Evolutionary conservation across 1,140 invertebrate species (phyloP), one percentile per base, ranked within the genome.

Genomic region (Cotesia vestalis): DNA sequence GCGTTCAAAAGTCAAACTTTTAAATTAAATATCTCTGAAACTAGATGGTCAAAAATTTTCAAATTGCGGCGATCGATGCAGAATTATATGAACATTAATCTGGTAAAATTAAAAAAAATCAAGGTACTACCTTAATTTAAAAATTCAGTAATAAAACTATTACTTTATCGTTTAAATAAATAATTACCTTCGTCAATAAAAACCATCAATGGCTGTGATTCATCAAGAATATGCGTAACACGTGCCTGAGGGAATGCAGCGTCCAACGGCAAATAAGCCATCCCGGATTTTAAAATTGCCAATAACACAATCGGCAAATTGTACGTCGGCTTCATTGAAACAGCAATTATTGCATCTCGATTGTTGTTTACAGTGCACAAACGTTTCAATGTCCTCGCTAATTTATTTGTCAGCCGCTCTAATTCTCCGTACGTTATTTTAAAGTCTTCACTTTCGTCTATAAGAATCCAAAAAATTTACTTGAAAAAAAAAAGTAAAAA

Each of bases 261-360:
- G 80, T 96, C 94, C 67, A 96, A 86, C 0, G 95, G 94, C 40
- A 96, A 82, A 83, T 96, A 96, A 0, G 94, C 92, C 57, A 92
- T 92, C 0, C 94, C 94, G 0, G 91, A 87, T 88, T 96, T 96
- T 89, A 93, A 91, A 57, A 94, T 91, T 9, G 92, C 90, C 68
- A 96, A 80, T 27, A 96, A 83, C 0, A 90, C 85, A 0, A 90
- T 86, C 1, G 95, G 88, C 20, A 95, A 88, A 17, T 89, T 88
- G 76, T 94, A 91, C 9, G 91, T 90, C 0, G 94, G 93, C 69
- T 90, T 89, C 88, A 96, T 90, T 78, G 91, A 93, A 0, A 96
- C 92, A 1, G 91, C 93, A 0, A 95, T 87, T 3, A 95, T 36
- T 88, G 70, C 86, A 79, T 93, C 91, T 1, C 77, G 78, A 77